Conservation (phyloP, 2,113 vertebrate species). For the Struthio camelus region DNA sequence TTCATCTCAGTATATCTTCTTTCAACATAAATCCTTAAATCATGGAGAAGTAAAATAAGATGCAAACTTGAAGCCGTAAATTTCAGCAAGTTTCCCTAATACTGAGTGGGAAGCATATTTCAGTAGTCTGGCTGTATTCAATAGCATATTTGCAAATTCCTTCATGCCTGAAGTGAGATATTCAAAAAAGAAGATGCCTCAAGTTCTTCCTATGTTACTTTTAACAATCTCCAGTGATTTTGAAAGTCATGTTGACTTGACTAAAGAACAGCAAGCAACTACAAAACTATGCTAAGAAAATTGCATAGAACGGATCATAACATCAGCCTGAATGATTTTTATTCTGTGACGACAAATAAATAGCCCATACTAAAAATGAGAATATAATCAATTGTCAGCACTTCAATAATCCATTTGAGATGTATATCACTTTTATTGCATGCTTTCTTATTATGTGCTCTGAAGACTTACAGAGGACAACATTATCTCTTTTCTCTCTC, state of each 20-base stretch:
- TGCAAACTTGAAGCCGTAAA: not conserved
- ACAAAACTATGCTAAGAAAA: not conserved
- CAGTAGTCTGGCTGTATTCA: not conserved
- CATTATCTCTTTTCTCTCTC: not conserved
- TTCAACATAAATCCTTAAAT: constrained; percentile 35
- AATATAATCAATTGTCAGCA: not conserved
- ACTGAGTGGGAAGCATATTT: not conserved
- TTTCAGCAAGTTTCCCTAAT: not conserved
- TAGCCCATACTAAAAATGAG: not conserved
- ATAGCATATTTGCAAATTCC: not conserved
- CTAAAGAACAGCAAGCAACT: not conserved
- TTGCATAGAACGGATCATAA: not conserved
- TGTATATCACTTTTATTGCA: fast-evolving
- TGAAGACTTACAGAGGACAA: not conserved
- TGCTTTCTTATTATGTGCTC: not conserved
- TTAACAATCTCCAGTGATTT: not conserved
- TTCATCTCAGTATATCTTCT: constrained; percentile 26
- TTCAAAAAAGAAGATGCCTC: not conserved
- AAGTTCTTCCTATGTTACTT: not conserved
- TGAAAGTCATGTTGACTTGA: too few relatives aligned
- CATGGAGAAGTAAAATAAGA: constrained; percentile 25
- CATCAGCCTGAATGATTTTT: not conserved
- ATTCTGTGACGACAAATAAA: not conserved
- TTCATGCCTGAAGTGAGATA: not conserved
- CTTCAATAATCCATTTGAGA: not conserved